phyloP scores from a whole-genome alignment of 1,140 invertebrate species.

The Drosophila trapezifrons region DNA sequence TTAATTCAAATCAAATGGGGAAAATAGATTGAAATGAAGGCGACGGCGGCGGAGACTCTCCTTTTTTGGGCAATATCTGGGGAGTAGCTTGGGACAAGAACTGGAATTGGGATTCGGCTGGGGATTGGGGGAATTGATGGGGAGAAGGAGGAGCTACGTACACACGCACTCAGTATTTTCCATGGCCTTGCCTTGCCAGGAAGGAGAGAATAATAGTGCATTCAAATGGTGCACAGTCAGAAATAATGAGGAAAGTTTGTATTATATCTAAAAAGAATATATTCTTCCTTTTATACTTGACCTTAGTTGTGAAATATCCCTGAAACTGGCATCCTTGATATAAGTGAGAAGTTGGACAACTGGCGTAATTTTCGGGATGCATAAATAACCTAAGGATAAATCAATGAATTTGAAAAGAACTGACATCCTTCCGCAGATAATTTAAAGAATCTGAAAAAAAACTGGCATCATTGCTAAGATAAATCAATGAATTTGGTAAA shows the following conservation, averaged over 20 bases:
- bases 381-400: no score
- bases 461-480: no score
- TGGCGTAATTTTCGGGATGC: no score
- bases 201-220: constrained; percentile 30
- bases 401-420: no score
- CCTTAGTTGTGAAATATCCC: no score
- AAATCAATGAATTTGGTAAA: no score
- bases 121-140: neutral
- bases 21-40: constrained; percentile 71
- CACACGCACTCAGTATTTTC: constrained; percentile 18
- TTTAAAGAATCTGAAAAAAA: no score
- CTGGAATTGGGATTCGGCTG: neutral
- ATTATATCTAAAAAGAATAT: neutral
- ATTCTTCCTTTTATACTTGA: no score
- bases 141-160: neutral
- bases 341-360: no score
- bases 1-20: constrained; percentile 76
- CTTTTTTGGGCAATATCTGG: constrained; percentile 21
- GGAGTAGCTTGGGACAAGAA: neutral
- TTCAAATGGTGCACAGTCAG: constrained; percentile 10
- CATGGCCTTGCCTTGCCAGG: constrained; percentile 29
- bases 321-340: no score
- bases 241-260: neutral
- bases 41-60: constrained; percentile 13
- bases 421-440: no score